phyloP scores from a whole-genome alignment of 2,113 vertebrate species.

The Aepyceros melampus region DNA sequence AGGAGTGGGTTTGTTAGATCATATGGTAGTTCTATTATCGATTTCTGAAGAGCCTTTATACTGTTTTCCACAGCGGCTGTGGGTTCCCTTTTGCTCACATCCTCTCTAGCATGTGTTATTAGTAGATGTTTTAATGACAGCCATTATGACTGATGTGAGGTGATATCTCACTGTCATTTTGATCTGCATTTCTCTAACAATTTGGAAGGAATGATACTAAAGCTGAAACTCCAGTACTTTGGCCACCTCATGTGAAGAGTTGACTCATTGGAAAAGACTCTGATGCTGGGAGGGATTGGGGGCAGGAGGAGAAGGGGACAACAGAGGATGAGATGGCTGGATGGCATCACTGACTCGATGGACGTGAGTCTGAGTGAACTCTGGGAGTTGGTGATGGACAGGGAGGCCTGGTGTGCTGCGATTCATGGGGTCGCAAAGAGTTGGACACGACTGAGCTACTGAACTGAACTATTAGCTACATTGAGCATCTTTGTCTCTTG shows the following conservation, averaged over 20 bases:
- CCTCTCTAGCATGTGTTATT: not conserved
- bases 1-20: not conserved
- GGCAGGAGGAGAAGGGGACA: no score
- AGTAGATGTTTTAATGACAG: not conserved
- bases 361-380: no score
- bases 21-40: not conserved
- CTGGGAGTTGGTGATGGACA: no score
- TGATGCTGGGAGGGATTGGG: no score
- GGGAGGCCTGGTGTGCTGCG: no score
- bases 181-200: not conserved
- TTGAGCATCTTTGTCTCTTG: not conserved
- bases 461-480: not conserved
- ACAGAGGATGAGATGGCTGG: no score
- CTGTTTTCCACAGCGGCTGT: not conserved
- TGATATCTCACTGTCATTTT: not conserved
- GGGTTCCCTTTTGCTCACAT: not conserved
- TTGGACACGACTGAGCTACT: accelerated
- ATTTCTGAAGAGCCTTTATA: not conserved
- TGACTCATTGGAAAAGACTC: no score
- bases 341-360: no score
- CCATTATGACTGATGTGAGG: not conserved
- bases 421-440: no score
- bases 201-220: no score
- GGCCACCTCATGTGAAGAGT: no score
- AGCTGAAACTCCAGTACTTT: no score